phyloP scores from a whole-genome alignment of 2,888 invertebrate genomes.

The Asteroscopus sphinx region DNA sequence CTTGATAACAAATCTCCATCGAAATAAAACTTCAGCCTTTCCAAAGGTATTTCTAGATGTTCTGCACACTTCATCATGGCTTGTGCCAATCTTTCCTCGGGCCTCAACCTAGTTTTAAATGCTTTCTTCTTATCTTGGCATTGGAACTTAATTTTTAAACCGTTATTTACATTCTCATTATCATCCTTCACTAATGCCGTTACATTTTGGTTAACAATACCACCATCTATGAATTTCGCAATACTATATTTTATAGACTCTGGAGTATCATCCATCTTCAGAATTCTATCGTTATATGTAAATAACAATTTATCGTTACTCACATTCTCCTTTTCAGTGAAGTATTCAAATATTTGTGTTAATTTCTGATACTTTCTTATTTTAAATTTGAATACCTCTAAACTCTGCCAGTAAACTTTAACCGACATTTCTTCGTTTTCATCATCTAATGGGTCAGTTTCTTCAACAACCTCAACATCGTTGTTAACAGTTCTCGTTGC shows the following conservation, averaged over 20 bases:
- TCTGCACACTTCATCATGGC: constrained; percentile 86
- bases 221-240: constrained; percentile 84
- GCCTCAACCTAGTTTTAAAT: constrained; percentile 66
- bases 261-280: constrained; percentile 80
- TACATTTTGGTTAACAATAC: constrained; percentile 73
- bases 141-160: constrained; percentile 83
- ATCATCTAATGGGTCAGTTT: constrained; percentile 58
- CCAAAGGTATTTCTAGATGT: constrained; percentile 75
- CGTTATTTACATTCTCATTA: constrained; percentile 44
- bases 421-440: constrained; percentile 84
- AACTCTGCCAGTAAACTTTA: constrained; percentile 84
- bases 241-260: constrained; percentile 80
- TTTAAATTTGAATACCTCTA: constrained; percentile 77
- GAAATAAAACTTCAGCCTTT: constrained; percentile 84
- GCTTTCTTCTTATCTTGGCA: constrained; percentile 81
- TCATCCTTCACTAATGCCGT: constrained; percentile 56
- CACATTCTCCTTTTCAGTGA: constrained; percentile 73
- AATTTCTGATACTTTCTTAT: constrained; percentile 81
- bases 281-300: constrained; percentile 76
- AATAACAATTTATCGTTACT: constrained; percentile 75
- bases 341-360: constrained; percentile 78
- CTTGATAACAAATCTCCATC: constrained; percentile 87
- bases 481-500: constrained; percentile 43
- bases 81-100: constrained; percentile 72
- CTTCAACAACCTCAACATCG: constrained; percentile 57